A percentile compares a stretch with the other conserved stretches of the same genome.
Conservation (phyloP, 2,888 invertebrate species). For the Danaus chrysippus region DNA sequence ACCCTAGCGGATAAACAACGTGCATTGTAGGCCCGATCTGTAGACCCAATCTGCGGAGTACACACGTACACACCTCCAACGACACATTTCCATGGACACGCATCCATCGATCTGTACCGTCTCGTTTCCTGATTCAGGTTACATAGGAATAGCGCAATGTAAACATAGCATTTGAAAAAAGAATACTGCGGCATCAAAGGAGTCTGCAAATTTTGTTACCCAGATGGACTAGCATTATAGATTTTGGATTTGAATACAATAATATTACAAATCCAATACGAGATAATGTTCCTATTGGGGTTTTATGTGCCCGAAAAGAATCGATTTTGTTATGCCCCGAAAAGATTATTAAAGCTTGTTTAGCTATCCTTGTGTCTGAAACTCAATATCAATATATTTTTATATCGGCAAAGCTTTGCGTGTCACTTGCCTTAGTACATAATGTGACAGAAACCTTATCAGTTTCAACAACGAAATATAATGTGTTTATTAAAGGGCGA, state of each 20-base stretch:
- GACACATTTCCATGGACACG: conserved; percentile 33
- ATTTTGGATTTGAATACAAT: conserved; percentile 64
- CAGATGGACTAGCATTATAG: conserved; percentile 68
- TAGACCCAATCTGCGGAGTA: conserved; percentile 55
- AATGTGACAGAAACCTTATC: no score
- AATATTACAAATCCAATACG: conserved; percentile 47
- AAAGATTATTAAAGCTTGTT: conserved; percentile 20
- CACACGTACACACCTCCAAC: conserved; percentile 49
- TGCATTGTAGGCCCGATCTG: conserved; percentile 76
- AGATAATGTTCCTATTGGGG: conserved; percentile 41
- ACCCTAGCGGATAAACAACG: conserved; percentile 75
- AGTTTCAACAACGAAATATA: no score
- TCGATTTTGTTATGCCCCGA: conserved; percentile 17
- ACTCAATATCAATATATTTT: no score
- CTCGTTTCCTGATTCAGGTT: background rate
- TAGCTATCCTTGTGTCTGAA: conserved; percentile 7
- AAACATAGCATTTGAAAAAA: conserved; percentile 26
- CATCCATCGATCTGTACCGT: conserved; percentile 28
- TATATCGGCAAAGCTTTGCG: no score
- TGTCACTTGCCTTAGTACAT: no score
- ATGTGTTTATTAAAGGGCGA: no score
- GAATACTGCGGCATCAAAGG: conserved; percentile 36
- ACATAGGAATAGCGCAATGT: conserved; percentile 34
- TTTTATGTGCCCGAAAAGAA: conserved; percentile 19
- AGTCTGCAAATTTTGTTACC: conserved; percentile 60